These are phyloP conservation scores for Micrasema longulum DNA, from an alignment of 1,140 invertebrate species.

Conservation along the genomic window DNA sequence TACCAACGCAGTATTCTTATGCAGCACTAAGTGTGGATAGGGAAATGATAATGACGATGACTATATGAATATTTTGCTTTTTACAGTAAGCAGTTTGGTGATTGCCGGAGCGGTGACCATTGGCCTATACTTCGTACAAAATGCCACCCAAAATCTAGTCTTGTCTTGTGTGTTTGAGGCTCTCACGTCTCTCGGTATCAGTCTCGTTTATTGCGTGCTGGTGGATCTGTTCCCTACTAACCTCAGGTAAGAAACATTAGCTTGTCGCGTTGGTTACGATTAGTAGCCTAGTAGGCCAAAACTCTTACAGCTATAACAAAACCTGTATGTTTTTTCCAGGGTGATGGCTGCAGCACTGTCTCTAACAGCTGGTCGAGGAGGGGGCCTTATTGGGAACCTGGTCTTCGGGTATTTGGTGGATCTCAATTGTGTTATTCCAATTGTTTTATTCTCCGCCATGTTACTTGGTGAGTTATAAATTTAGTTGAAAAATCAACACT, in stretches of 20 bases:
- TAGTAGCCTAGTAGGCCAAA: no score
- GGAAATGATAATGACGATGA: no score
- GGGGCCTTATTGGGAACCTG: slow-evolving; percentile 76
- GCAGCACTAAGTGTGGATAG: no score
- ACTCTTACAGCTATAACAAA: not conserved
- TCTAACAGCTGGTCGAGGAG: slow-evolving; percentile 77
- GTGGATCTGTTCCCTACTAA: slow-evolving; percentile 84
- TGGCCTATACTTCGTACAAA: slow-evolving; percentile 81
- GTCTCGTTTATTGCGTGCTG: slow-evolving; percentile 79
- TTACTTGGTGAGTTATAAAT: slow-evolving; percentile 76
- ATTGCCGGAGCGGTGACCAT: slow-evolving; percentile 80
- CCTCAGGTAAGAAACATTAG: slow-evolving; percentile 67
- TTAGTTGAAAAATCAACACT: no score
- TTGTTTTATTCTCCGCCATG: slow-evolving; percentile 76
- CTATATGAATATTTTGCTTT: slow-evolving; percentile 51
- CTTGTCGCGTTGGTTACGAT: no score
- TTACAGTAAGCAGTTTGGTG: slow-evolving; percentile 78
- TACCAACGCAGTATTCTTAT: no score
- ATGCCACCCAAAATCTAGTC: slow-evolving; percentile 76
- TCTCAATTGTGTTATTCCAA: slow-evolving; percentile 77
- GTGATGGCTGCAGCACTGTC: slow-evolving; percentile 82
- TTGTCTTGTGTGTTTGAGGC: slow-evolving; percentile 82
- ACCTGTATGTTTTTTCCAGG: slow-evolving; percentile 60
- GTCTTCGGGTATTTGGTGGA: slow-evolving; percentile 80
- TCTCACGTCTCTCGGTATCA: slow-evolving; percentile 79